Conservation (phyloP, 2,888 invertebrate genomes). For the Exocentrus adspersus region DNA sequence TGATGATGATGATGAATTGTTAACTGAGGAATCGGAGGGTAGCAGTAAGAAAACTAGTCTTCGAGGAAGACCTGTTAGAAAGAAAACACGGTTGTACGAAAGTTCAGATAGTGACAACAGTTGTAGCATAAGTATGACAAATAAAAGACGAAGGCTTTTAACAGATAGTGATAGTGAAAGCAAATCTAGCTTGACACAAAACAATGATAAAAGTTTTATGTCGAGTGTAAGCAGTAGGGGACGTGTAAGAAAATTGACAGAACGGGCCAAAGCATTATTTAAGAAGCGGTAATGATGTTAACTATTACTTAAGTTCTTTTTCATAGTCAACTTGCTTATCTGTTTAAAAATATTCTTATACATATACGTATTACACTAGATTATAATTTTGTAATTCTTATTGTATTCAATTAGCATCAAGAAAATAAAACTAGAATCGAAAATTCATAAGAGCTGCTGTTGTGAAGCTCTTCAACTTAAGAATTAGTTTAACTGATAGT, state of each 20-base stretch:
- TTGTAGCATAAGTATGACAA: slow-evolving; percentile 47
- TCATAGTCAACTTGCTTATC: background rate
- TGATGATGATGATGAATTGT: slow-evolving; percentile 45
- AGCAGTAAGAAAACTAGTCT: slow-evolving; percentile 37
- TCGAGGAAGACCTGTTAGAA: slow-evolving; percentile 42
- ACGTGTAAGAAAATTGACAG: slow-evolving; percentile 83
- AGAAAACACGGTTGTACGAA: slow-evolving; percentile 45
- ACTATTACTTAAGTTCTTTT: background rate
- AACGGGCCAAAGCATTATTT: slow-evolving; percentile 74
- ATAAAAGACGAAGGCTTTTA: slow-evolving; percentile 47
- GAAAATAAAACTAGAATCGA: too few species aligned
- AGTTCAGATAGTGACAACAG: slow-evolving; percentile 42
- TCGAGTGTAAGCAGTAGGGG: slow-evolving; percentile 80
- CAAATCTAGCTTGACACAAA: slow-evolving; percentile 41
- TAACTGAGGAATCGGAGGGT: slow-evolving; percentile 42
- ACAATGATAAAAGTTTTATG: slow-evolving; percentile 49
- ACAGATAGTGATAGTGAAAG: slow-evolving; percentile 48
- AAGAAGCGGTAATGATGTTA: slow-evolving; percentile 47
- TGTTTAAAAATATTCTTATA: too few species aligned
- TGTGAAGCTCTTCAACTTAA: too few species aligned
- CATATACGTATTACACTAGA: too few species aligned
- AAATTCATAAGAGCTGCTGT: too few species aligned
- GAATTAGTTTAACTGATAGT: too few species aligned
- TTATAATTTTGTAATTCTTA: too few species aligned
- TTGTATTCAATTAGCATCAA: too few species aligned